These are phyloP conservation scores for Syngnathus floridae DNA, from an alignment of 2,113 vertebrate species.

Conservation along the genomic window DNA sequence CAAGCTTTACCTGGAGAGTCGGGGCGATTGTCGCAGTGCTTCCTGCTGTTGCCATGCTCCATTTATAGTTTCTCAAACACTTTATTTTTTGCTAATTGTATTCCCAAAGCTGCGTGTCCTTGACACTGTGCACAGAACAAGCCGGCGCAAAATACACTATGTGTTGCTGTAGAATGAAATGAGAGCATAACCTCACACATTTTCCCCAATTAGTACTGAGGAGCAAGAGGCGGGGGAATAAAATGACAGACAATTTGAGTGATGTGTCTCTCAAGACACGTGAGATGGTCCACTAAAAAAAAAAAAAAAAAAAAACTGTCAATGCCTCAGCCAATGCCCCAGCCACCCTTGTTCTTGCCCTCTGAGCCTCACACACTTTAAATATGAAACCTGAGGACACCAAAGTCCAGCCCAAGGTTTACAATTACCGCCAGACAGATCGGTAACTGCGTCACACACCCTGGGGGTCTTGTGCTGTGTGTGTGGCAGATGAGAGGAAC, in stretches of 20 bases:
- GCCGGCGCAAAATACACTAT: slow-evolving; percentile 24
- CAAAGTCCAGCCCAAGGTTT: slow-evolving; percentile 47
- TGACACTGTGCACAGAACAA: background rate
- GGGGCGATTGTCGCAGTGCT: slow-evolving; percentile 1
- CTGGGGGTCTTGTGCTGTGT: background rate
- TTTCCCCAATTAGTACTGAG: background rate
- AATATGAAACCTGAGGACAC: slow-evolving; percentile 51
- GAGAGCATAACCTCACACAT: slow-evolving; percentile 4
- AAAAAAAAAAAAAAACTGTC: background rate
- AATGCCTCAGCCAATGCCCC: background rate
- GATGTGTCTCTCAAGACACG: background rate
- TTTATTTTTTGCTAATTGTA: slow-evolving; percentile 8
- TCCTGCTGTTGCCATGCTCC: slow-evolving; percentile 39
- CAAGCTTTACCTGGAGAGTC: slow-evolving; percentile 40
- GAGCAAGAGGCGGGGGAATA: background rate
- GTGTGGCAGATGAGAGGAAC: slow-evolving; percentile 21
- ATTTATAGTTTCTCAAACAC: slow-evolving; percentile 29
- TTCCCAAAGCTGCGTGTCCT: background rate
- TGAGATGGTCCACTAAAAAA: background rate
- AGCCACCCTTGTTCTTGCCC: slow-evolving; percentile 13
- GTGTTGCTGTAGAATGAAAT: slow-evolving; percentile 5
- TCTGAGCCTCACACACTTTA: slow-evolving; percentile 23
- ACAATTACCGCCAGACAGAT: slow-evolving; percentile 50
- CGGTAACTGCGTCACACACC: slow-evolving; percentile 5
- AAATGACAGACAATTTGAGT: background rate